A percentile compares a stretch with the other conserved stretches of the same genome.
Evolutionary conservation across 1,140 invertebrate genomes (phyloP).

Genomic region (Megalopta genalis): DNA sequence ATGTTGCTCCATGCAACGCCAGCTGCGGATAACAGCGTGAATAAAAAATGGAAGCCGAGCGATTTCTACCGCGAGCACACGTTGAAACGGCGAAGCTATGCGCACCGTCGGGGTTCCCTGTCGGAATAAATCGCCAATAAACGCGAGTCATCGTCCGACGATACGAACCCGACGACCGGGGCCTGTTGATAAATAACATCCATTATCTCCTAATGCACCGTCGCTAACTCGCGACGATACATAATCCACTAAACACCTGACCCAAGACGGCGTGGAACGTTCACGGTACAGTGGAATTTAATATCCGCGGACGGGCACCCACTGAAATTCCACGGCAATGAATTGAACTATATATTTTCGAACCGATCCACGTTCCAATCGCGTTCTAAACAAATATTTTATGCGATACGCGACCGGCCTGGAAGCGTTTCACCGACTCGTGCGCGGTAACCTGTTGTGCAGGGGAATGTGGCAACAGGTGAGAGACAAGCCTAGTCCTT

Average conservation of each 20-base stretch:
- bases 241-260: constrained; percentile 1
- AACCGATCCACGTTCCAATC: constrained; percentile 39
- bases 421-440: background rate
- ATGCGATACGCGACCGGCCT: background rate
- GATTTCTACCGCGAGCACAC: too few species aligned
- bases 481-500: background rate
- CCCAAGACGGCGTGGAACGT: background rate
- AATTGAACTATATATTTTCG: constrained; percentile 37
- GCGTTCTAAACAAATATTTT: constrained; percentile 35
- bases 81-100: too few species aligned
- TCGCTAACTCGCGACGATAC: constrained; percentile 10
- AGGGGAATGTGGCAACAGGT: background rate
- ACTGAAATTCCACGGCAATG: constrained; percentile 40
- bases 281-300: constrained; percentile 22
- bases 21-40: too few species aligned
- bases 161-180: background rate
- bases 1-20: too few species aligned
- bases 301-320: constrained; percentile 21
- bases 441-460: background rate
- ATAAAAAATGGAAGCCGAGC: too few species aligned
- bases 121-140: background rate
- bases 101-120: background rate
- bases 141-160: background rate
- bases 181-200: constrained; percentile 9
- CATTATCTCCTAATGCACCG: constrained; percentile 25